Conservation (phyloP, 2,113 vertebrate genomes). For the Heptranchias perlo region DNA sequence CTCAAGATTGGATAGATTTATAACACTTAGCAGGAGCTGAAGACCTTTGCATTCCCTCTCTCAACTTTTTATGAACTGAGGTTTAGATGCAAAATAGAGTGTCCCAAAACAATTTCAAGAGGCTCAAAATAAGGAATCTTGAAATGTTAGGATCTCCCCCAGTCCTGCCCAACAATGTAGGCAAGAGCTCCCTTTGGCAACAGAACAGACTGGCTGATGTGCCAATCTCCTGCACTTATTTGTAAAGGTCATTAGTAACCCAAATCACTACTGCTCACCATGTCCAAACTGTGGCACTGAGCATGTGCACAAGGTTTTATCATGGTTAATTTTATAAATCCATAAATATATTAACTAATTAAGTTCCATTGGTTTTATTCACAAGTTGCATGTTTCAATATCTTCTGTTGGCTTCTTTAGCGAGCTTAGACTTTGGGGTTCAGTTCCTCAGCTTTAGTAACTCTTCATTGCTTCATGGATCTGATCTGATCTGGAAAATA, state of each 20-base stretch:
- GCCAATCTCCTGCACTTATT: background rate
- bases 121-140: background rate
- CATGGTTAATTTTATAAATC: background rate
- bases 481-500: constrained; percentile 35
- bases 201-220: background rate
- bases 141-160: background rate
- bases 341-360: background rate
- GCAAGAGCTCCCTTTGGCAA: background rate
- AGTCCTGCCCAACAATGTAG: background rate
- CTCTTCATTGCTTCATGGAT: constrained; percentile 16
- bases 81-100: background rate
- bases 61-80: background rate
- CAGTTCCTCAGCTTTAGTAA: background rate
- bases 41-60: background rate
- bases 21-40: background rate
- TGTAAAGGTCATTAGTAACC: background rate
- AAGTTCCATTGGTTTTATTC: background rate
- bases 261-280: background rate
- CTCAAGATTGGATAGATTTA: background rate
- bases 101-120: background rate
- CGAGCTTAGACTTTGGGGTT: background rate
- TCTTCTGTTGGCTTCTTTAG: background rate
- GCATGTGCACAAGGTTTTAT: background rate
- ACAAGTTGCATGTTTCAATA: background rate
- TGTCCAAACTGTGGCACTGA: background rate